Conservation (phyloP, 1,140 invertebrate genomes). For the Dendrolimus punctatus region DNA sequence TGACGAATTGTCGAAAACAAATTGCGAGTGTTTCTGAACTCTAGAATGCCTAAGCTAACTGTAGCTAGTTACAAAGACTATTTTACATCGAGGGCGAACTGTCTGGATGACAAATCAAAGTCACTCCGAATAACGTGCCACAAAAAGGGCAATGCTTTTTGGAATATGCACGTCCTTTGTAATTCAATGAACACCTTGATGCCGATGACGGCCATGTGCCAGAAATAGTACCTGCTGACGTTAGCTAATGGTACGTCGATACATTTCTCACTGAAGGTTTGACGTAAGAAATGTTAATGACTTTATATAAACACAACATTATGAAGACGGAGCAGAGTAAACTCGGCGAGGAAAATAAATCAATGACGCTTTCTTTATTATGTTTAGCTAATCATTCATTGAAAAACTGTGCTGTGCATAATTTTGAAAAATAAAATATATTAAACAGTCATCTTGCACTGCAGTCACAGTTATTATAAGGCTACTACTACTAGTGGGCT, state of each 20-base stretch:
- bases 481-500: too few relatives aligned
- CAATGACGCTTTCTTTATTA: too few relatives aligned
- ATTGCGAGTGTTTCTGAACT: too few relatives aligned
- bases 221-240: slow-evolving; percentile 40
- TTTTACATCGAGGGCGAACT: slow-evolving; percentile 5
- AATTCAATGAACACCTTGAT: slow-evolving; percentile 38
- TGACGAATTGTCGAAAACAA: too few relatives aligned
- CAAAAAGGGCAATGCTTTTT: slow-evolving; percentile 18
- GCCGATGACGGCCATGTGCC: slow-evolving; percentile 27
- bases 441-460: too few relatives aligned
- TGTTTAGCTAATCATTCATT: too few relatives aligned
- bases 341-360: not conserved
- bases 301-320: slow-evolving; percentile 23
- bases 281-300: slow-evolving; percentile 42
- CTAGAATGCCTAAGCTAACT: too few relatives aligned
- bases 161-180: slow-evolving; percentile 19
- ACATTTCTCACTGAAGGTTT: slow-evolving; percentile 28
- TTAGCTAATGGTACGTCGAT: slow-evolving; percentile 31
- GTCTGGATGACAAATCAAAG: slow-evolving; percentile 22
- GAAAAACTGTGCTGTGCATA: too few relatives aligned
- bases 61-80: slow-evolving; percentile 1
- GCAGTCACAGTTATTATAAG: too few relatives aligned
- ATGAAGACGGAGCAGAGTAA: slow-evolving; percentile 3
- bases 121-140: slow-evolving; percentile 14
- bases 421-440: too few relatives aligned